Evolutionary conservation across 2,797 vertebrate genomes (phyloP), one percentile per base, ranked within the genome.

Genomic region (Numenius phaeopus): DNA sequence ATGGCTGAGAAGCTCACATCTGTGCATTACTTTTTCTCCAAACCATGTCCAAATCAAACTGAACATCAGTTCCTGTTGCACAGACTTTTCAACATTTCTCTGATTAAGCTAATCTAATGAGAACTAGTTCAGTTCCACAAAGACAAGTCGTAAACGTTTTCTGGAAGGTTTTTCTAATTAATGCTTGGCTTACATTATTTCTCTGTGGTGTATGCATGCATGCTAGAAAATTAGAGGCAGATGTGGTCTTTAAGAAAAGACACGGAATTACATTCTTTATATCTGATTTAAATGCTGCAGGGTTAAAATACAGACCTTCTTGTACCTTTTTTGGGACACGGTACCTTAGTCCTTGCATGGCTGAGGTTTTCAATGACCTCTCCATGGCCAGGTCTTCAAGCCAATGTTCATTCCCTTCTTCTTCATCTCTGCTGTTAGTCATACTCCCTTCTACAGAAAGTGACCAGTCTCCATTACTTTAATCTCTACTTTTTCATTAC

Each of bases 141-240:
- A 83, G 52, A 40, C 26, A 89, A 30, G 26, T 26, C 4, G 1
- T 47, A 85, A 58, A 65, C 23, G 4, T 73, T 75, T 87, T 89
- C 78, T 80, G 57, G n/a, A 85, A 83, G 20, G 13, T 29, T 86
- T 85, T 91, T 81, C 69, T 89, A 77, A 85, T 89, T 89, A 91
- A 61, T 3, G 5, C 22, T 90, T 81, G 37, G 32, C n/a, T 87
- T 67, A 46, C 6, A 1, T 61, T 16, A 62, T 75, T 83, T 58
- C 86, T 85, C 75, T 75, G 24, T 90, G 27, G 34, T 11, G 1
- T 40, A 57, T 52, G 30, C 3, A 1, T 78, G 29, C 46, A 44
- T 46, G 18, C 27, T 80, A 62, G 71, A 91, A 89, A 77, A 78
- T 40, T 37, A 50, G 29, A 34, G 23, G 42, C 50, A 89, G 49